Conservation (phyloP, 2,797 vertebrate species). For the Numenius phaeopus region DNA sequence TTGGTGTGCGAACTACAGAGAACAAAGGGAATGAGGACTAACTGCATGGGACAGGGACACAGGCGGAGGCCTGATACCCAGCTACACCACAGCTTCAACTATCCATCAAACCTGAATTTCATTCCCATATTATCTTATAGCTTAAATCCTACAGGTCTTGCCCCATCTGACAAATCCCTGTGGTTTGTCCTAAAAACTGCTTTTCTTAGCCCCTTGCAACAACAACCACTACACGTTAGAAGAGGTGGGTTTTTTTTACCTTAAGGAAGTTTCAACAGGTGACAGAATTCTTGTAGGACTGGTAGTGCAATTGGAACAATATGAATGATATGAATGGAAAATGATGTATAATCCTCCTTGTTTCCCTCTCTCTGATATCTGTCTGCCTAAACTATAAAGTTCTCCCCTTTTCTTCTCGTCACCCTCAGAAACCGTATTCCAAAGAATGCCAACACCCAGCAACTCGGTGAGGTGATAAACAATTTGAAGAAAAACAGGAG, state of each 20-base stretch:
- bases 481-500: not conserved
- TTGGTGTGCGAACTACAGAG: not conserved
- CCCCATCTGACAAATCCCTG: not conserved
- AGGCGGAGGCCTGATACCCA: not conserved
- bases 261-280: not conserved
- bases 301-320: not conserved
- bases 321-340: not conserved
- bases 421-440: not conserved
- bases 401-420: not conserved
- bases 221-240: not conserved
- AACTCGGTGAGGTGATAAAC: not conserved
- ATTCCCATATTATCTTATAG: not conserved
- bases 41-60: rapidly evolving
- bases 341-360: not conserved
- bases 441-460: not conserved
- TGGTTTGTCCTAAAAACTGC: not conserved
- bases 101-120: rapidly evolving
- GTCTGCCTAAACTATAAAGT: not conserved
- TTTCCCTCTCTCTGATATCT: not conserved
- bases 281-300: not conserved
- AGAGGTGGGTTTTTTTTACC: not conserved
- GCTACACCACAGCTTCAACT: not conserved
- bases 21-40: not conserved
- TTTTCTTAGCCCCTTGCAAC: not conserved
- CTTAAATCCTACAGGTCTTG: not conserved